A percentile compares a stretch with the other conserved stretches of the same genome.
phyloP scores from a whole-genome alignment of 2,888 invertebrate species.

The Cerceris ruficornis region DNA sequence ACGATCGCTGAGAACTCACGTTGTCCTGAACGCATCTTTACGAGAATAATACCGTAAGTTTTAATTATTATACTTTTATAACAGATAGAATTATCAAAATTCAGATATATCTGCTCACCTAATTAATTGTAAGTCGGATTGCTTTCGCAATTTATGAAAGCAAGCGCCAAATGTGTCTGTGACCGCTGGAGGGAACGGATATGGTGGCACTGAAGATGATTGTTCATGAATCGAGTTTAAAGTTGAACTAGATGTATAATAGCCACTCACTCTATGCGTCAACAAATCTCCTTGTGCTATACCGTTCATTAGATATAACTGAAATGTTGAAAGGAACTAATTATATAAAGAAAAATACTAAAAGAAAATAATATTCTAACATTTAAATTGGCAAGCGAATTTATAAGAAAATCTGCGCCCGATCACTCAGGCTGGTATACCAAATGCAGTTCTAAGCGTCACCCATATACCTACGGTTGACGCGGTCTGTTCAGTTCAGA shows the following conservation, averaged over 20 bases:
- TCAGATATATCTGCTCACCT: constrained; percentile 73
- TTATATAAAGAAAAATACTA: constrained; percentile 9
- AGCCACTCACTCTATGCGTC: constrained; percentile 92
- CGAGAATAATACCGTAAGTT: constrained; percentile 25
- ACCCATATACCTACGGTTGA: too few species aligned
- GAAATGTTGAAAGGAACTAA: constrained; percentile 33
- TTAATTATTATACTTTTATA: not conserved
- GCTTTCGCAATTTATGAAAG: constrained; percentile 91
- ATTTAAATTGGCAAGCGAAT: not conserved
- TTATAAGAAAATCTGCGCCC: too few species aligned
- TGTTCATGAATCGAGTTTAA: constrained; percentile 82
- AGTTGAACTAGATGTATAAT: constrained; percentile 92
- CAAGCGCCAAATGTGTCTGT: constrained; percentile 88
- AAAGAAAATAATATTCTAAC: not conserved
- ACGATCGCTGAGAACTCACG: constrained; percentile 91
- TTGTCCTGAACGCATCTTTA: constrained; percentile 91
- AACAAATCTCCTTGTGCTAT: constrained; percentile 88
- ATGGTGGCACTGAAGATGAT: constrained; percentile 82
- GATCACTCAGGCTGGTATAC: too few species aligned
- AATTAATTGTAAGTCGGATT: constrained; percentile 94
- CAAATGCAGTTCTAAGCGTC: too few species aligned
- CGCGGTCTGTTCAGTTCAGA: too few species aligned
- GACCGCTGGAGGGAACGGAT: constrained; percentile 82
- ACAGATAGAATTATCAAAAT: constrained; percentile 1
- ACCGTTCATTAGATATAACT: constrained; percentile 84